phyloP scores from a whole-genome alignment of 2,888 invertebrate genomes.

The Pyrochroa serraticornis region DNA sequence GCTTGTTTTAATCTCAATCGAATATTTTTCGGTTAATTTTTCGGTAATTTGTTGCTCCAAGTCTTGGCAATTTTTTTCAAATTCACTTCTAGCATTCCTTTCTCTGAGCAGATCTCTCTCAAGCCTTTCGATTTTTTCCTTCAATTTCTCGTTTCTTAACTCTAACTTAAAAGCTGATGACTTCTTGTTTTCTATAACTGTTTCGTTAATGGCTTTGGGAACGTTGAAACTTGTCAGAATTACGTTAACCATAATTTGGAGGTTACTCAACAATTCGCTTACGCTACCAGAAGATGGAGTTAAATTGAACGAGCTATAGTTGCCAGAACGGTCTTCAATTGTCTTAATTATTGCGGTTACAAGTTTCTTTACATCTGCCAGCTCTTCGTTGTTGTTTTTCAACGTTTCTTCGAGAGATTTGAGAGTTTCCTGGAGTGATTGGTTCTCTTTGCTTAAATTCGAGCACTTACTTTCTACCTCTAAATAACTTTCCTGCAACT shows the following conservation, averaged over 20 bases:
- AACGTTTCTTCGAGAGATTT: no score
- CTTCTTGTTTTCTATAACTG: conserved; percentile 37
- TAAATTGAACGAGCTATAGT: not conserved
- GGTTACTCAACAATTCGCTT: not conserved
- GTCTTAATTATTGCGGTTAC: no score
- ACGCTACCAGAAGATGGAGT: not conserved
- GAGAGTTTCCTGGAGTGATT: no score
- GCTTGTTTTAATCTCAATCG: not conserved
- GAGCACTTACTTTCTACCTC: no score
- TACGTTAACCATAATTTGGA: not conserved
- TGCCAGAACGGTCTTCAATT: no score
- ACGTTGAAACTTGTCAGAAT: not conserved
- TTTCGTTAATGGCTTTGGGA: conserved; percentile 11
- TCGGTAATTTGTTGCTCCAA: not conserved
- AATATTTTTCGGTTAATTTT: not conserved
- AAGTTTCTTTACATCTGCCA: no score
- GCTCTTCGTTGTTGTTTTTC: no score
- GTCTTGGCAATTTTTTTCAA: not conserved
- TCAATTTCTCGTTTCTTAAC: conserved; percentile 33
- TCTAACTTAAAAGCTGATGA: no score
- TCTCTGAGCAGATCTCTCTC: conserved; percentile 19
- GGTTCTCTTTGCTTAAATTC: no score
- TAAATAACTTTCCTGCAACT: no score
- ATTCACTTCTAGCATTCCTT: not conserved
- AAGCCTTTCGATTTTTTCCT: conserved; percentile 23